Conservation (phyloP, 2,797 vertebrate species). For the Melanotaenia pygmaea region DNA sequence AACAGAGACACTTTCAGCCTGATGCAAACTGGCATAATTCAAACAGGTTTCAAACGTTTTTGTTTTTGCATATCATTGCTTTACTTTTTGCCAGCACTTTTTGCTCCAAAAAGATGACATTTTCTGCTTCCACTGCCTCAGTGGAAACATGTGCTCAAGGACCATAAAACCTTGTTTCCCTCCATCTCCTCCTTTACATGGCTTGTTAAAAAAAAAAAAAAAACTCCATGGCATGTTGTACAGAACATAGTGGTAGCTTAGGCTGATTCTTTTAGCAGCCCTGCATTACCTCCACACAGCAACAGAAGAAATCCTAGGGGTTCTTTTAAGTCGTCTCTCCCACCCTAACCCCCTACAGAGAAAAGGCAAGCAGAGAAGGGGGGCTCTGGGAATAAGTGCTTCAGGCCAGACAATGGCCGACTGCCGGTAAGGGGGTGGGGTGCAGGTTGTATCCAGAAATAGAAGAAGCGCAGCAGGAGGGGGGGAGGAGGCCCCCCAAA, state of each 20-base stretch:
- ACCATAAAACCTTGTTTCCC: slow-evolving; percentile 62
- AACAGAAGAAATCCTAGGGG: slow-evolving; percentile 43
- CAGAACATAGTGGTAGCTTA: slow-evolving; percentile 55
- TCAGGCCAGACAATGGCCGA: slow-evolving; percentile 69
- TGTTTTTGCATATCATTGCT: slow-evolving; percentile 7
- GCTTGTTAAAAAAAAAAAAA: slow-evolving; percentile 73
- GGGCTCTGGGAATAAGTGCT: slow-evolving; percentile 65
- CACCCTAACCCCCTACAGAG: slow-evolving; percentile 62
- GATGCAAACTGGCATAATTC: background rate
- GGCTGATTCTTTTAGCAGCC: slow-evolving; percentile 75
- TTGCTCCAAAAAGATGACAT: slow-evolving; percentile 23
- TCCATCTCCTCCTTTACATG: slow-evolving; percentile 47
- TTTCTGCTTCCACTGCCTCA: slow-evolving; percentile 49
- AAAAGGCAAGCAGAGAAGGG: slow-evolving; percentile 53
- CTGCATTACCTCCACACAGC: slow-evolving; percentile 45
- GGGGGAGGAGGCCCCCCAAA: slow-evolving; percentile 32
- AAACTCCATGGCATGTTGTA: slow-evolving; percentile 67
- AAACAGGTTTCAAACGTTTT: slow-evolving; percentile 8
- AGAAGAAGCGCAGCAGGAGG: slow-evolving; percentile 36
- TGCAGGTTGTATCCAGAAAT: slow-evolving; percentile 51
- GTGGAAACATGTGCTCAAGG: slow-evolving; percentile 69
- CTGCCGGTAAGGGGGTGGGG: slow-evolving; percentile 45
- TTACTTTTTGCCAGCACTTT: background rate
- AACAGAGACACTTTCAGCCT: slow-evolving; percentile 19
- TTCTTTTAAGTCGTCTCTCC: slow-evolving; percentile 60